These are phyloP conservation scores for Hyperoodon ampullatus DNA, from an alignment of 2,113 vertebrate species.

Conservation along the genomic window DNA sequence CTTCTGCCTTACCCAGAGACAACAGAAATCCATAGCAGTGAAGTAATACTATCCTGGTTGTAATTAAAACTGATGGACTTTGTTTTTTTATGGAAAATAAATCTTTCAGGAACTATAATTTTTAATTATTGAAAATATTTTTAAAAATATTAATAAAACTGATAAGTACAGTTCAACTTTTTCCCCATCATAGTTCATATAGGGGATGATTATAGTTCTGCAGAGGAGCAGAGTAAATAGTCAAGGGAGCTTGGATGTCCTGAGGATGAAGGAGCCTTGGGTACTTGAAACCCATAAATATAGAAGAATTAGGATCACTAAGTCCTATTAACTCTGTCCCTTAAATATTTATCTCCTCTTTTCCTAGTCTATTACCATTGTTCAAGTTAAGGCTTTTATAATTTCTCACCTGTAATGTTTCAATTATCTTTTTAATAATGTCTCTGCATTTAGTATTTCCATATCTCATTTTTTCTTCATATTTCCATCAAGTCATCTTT, in stretches of 20 bases:
- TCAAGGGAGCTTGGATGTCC: neutral
- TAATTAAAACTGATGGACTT: neutral
- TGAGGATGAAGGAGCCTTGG: neutral
- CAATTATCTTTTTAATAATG: constrained; percentile 72
- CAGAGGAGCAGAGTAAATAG: neutral
- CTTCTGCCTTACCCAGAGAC: neutral
- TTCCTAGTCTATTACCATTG: constrained; percentile 43
- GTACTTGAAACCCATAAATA: neutral
- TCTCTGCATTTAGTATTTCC: constrained; percentile 54
- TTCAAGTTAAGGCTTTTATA: constrained; percentile 51
- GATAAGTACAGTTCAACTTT: neutral
- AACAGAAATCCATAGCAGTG: neutral
- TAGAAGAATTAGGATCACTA: constrained; percentile 17
- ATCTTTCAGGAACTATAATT: neutral
- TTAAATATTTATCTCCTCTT: constrained; percentile 74
- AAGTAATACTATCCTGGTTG: neutral
- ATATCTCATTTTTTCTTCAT: constrained; percentile 50
- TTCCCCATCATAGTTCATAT: neutral
- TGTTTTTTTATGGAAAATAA: constrained; percentile 34
- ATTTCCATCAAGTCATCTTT: constrained; percentile 30
- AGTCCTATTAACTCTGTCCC: neutral
- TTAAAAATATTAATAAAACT: neutral
- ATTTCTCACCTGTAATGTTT: constrained; percentile 64
- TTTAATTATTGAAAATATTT: neutral
- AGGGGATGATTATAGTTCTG: neutral